Evolutionary conservation across 2,113 vertebrate genomes (phyloP).

Genomic region (Dromaius novaehollandiae): DNA sequence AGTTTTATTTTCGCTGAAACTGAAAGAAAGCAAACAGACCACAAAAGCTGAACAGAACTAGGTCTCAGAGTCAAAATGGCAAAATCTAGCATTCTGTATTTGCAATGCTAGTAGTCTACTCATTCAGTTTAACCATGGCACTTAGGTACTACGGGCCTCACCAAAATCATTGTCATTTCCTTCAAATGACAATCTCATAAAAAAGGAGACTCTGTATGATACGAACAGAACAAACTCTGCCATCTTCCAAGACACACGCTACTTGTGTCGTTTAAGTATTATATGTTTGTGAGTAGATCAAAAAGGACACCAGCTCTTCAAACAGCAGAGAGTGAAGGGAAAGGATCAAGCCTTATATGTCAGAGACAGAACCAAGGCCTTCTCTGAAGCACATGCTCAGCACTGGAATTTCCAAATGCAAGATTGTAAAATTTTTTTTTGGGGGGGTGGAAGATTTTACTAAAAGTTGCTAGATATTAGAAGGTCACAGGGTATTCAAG

Average conservation of each 20-base stretch:
- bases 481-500: not conserved
- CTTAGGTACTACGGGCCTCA: not conserved
- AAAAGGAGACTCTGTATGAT: not conserved
- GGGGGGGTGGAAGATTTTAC: not conserved
- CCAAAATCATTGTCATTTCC: not conserved
- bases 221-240: not conserved
- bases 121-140: not conserved
- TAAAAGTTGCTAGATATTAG: not conserved
- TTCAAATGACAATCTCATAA: not conserved
- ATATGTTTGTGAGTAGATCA: not conserved
- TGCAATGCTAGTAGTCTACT: not conserved
- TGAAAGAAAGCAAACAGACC: not conserved
- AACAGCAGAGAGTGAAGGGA: not conserved
- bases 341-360: not conserved
- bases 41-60: not conserved
- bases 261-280: not conserved
- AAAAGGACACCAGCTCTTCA: not conserved
- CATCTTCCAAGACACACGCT: not conserved
- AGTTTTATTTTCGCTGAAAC: constrained; percentile 5
- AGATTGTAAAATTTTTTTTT: not conserved
- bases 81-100: not conserved
- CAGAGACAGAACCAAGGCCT: not conserved
- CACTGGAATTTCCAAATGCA: not conserved
- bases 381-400: not conserved
- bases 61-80: not conserved